Base-by-base conservation (phyloP, 2,797 vertebrate genomes). In the Hozukius guyotensis region DNA sequence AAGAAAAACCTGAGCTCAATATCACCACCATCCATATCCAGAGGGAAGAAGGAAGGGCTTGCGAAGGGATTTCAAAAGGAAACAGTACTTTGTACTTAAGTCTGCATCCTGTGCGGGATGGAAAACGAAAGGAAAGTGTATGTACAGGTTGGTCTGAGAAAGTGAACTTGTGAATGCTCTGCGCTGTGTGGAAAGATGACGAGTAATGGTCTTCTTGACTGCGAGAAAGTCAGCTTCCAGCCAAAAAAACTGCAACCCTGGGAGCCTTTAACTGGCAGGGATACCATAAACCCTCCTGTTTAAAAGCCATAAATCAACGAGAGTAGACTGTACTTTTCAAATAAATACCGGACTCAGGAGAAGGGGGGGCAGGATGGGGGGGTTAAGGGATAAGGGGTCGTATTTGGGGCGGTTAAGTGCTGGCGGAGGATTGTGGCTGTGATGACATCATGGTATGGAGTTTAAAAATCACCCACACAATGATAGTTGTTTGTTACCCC, bases 221-320 rank as follows among this genome's bases (percentile, higher is more conserved):
- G 72, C 78, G 77, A 83, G 72, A 85, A 87, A 59, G 69, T 78
- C 61, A 78, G 87, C 81, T 83, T 85, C 75, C 74, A 86, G 78
- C 65, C 78, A 81, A 85, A 78, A 77, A 78, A 86, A 87, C 72
- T 55, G 71, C 72, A 83, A 88, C 77, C 87, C 78, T 81, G 81
- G 86, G 88, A 92, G 87, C 79, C 84, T 84, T 83, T 84, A 91
- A 87, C 89, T 93, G 91, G 91, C 89, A 89, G 75, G 75, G 66
- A 87, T 86, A 88, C 77, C 64, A 88, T 92, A 92, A 93, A 93
- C 76, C 80, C 75, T 78, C 75, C 69, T 82, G 86, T 91, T 89
- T 87, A 77, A 90, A 88, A 81, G 72, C 63, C 82, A 94, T 93
- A 91, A 94, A 94, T 95, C 93, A 94, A 87, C 49, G 8, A 77